phyloP scores from a whole-genome alignment of 2,888 invertebrate species.

The Carpatolechia fugitivella region DNA sequence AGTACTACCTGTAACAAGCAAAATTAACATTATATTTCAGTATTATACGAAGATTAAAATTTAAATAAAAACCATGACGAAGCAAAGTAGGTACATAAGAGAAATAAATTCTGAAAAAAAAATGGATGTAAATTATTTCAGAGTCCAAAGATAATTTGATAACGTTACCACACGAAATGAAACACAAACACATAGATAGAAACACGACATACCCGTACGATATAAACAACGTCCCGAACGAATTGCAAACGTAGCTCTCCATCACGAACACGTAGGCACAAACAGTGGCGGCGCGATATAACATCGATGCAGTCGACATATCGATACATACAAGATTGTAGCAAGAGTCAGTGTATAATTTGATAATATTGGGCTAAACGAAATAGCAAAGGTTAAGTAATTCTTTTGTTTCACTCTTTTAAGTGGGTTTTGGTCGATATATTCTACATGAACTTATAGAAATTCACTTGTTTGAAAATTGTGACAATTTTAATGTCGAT shows the following conservation, averaged over 20 bases:
- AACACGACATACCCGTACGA: slow-evolving; percentile 29
- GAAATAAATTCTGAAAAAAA: neutral
- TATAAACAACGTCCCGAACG: slow-evolving; percentile 49
- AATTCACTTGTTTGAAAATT: neutral
- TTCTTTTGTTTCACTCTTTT: no score
- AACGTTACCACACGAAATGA: slow-evolving; percentile 8
- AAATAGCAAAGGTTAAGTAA: neutral
- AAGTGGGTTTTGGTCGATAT: no score
- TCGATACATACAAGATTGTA: slow-evolving; percentile 26
- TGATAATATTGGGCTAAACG: slow-evolving; percentile 33
- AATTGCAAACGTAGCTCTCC: slow-evolving; percentile 55
- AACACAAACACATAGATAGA: slow-evolving; percentile 26
- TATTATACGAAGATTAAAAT: neutral
- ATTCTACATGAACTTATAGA: no score
- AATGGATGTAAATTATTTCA: neutral
- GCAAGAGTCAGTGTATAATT: slow-evolving; percentile 44
- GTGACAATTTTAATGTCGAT: neutral
- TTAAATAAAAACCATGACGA: neutral
- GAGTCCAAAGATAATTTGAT: neutral
- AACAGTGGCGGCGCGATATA: slow-evolving; percentile 43
- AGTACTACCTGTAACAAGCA: slow-evolving; percentile 52
- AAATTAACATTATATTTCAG: slow-evolving; percentile 2
- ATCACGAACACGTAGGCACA: slow-evolving; percentile 52
- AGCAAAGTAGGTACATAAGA: neutral
- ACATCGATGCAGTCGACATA: slow-evolving; percentile 35